Evolutionary conservation across 2,797 vertebrate genomes (phyloP).

Genomic region (Enoplosus armatus): DNA sequence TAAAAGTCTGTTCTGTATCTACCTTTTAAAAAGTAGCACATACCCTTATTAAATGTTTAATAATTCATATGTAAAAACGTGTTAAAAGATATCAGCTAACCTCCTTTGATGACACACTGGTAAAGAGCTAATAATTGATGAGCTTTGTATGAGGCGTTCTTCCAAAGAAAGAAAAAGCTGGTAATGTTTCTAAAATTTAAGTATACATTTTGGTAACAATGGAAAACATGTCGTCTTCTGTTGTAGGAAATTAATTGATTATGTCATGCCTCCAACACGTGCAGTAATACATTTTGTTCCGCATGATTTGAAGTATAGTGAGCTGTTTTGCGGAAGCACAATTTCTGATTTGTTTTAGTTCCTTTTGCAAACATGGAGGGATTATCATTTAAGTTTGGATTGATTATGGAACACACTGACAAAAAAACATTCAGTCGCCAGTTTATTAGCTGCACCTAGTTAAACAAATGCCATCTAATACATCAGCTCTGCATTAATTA

Average conservation of each 20-base stretch:
- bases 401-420: background rate
- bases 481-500: background rate
- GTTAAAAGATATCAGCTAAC: background rate
- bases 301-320: background rate
- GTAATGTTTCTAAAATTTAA: background rate
- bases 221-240: background rate
- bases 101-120: background rate
- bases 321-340: background rate
- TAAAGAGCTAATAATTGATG: background rate
- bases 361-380: background rate
- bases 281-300: background rate
- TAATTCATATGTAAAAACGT: background rate
- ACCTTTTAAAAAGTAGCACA: background rate
- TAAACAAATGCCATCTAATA: background rate
- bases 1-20: background rate
- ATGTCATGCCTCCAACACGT: background rate
- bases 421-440: background rate
- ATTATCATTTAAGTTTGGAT: background rate
- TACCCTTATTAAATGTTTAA: background rate
- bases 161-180: too few relatives aligned
- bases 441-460: background rate
- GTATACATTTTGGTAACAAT: background rate
- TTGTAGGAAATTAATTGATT: background rate
- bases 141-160: background rate
- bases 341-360: constrained; percentile 1